Base-by-base conservation (phyloP, 30 jellyfish, hydroid and myxozoan genomes). In the Pseudorhiza aurosa region DNA sequence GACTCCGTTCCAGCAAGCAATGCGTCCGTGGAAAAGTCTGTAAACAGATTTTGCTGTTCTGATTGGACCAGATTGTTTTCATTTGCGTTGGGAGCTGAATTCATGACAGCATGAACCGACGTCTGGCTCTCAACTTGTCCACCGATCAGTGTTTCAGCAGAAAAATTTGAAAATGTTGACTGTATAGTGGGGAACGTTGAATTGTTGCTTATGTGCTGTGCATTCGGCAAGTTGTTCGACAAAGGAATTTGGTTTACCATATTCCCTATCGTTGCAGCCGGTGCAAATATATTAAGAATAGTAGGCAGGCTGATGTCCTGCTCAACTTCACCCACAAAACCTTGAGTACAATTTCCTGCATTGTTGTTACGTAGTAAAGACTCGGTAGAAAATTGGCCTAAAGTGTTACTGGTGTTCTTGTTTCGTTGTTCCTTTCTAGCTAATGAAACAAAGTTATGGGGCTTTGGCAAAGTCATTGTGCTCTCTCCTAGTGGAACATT, bases 241-340 rank as follows among this genome's bases (percentile, higher is more conserved):
- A 65, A 14, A 1, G 91, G 80, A 18, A 73, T 24, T 27, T 73
- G 86, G 65, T 32, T 58, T 22, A 75, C 75, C 93, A 85, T 92
- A 21, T 53, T 79, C 24, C 85, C 92, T 4, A 92, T 77, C 27
- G 96, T 88, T 10, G 67, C 67, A 25, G 95, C 97, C 33, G 98
- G 98, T 0, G 98, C 96, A 71, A 92, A 92, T 9, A 92, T 92
- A 62, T 92, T 92, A 25, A 92, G 65, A 62, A 92, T 92, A 2
- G 98, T 92, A 2, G 98, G 98, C 24, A 92, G 82, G 29, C 72
- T 37, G 37, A 49, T 77, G 49, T 72, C 88, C 30, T 84, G 88
- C 27, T 63, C 78, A 27, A 70, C 31, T 2, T 79, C 91, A 5
- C 69, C 68, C 11, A 55, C 43, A 0, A 53, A 32, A 14, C 29